Conservation (phyloP, 2,888 invertebrate genomes). For the Polylopha cassiicola region DNA sequence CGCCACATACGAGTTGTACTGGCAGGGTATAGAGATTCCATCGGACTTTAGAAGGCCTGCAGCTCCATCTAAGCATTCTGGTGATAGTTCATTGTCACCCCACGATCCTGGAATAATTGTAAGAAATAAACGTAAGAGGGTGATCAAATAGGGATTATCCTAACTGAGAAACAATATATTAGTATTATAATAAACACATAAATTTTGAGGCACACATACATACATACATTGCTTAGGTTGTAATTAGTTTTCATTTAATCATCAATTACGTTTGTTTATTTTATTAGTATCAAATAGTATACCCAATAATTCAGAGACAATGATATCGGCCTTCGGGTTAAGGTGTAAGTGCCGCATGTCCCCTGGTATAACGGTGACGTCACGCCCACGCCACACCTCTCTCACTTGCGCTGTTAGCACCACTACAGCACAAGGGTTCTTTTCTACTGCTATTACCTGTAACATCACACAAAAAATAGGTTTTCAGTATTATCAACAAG, state of each 20-base stretch:
- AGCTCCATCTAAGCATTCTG: conserved; percentile 97
- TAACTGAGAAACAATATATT: neutral
- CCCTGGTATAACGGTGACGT: conserved; percentile 86
- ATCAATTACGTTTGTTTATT: too few relatives aligned
- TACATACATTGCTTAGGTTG: too few relatives aligned
- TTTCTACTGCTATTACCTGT: conserved; percentile 94
- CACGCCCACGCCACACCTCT: conserved; percentile 85
- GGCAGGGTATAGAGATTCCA: conserved; percentile 92
- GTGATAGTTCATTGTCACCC: conserved; percentile 99
- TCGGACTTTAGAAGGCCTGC: conserved; percentile 88
- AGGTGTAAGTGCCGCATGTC: conserved; percentile 92
- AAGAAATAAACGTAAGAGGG: neutral
- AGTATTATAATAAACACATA: neutral
- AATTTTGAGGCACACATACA: too few relatives aligned
- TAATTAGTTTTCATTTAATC: too few relatives aligned
- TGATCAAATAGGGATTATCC: neutral
- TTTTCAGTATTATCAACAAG: neutral
- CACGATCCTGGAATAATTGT: conserved; percentile 83
- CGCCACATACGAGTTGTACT: conserved; percentile 92
- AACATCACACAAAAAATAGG: conserved; percentile 11
- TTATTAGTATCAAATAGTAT: conserved; percentile 16
- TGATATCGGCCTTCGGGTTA: conserved; percentile 93
- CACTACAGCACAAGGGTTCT: conserved; percentile 97
- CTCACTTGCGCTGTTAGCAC: conserved; percentile 86
- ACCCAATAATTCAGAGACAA: conserved; percentile 97